A percentile compares a stretch with the other conserved stretches of the same genome.
These are phyloP conservation scores for Lophura nycthemera DNA, from an alignment of 2,113 vertebrate species.

Conservation along the genomic window DNA sequence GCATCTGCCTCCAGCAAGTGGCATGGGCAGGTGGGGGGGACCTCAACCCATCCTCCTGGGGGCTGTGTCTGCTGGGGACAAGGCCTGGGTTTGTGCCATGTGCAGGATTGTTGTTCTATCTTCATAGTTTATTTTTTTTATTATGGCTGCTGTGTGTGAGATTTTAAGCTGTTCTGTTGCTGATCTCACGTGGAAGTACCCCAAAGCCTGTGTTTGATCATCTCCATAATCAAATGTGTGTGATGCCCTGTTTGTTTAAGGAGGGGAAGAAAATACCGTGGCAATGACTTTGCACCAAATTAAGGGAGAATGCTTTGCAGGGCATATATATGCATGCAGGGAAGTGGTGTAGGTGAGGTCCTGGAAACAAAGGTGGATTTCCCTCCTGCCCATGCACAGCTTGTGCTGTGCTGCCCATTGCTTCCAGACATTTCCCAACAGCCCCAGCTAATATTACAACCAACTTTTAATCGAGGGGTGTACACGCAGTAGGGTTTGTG, in stretches of 20 bases:
- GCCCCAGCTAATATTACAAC: neutral
- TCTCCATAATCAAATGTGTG: accelerated
- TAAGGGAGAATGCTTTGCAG: neutral
- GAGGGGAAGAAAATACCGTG: neutral
- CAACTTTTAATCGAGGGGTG: neutral
- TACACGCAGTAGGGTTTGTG: too few relatives aligned
- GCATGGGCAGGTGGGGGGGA: too few relatives aligned
- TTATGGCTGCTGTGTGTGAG: accelerated
- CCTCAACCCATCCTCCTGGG: too few relatives aligned
- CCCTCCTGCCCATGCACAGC: accelerated
- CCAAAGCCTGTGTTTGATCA: neutral
- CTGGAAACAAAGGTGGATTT: neutral
- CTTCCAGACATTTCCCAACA: neutral
- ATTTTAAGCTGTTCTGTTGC: neutral
- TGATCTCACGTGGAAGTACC: neutral
- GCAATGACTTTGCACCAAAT: neutral
- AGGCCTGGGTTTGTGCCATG: neutral
- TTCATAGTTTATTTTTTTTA: too few relatives aligned
- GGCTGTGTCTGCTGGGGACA: neutral
- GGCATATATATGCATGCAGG: neutral
- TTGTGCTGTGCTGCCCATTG: neutral
- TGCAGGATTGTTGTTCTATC: too few relatives aligned
- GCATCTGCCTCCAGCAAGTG: constrained; percentile 5
- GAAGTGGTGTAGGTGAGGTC: neutral
- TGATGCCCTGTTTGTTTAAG: neutral